These are phyloP conservation scores for Dasypolia templi DNA, from an alignment of 2,888 invertebrate genomes.

Conservation along the genomic window DNA sequence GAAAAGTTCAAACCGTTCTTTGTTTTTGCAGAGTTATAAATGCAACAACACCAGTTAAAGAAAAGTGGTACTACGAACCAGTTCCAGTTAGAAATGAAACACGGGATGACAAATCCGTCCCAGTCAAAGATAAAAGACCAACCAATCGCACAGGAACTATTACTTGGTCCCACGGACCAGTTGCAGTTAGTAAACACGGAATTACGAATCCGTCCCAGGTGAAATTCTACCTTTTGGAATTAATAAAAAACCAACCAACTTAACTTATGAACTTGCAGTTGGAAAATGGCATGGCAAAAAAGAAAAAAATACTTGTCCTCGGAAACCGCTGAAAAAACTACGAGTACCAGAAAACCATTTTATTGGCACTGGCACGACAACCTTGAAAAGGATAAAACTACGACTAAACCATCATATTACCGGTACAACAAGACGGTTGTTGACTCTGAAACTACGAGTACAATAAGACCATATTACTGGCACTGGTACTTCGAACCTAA, in stretches of 20 bases:
- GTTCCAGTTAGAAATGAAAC: not conserved
- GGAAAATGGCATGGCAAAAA: not conserved
- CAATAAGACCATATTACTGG: not conserved
- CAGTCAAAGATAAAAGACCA: not conserved
- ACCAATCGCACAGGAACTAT: not conserved
- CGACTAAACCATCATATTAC: not conserved
- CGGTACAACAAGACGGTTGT: not conserved
- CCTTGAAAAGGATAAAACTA: not conserved
- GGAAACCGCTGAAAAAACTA: not conserved
- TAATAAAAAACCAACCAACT: too few relatives aligned
- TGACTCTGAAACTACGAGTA: not conserved
- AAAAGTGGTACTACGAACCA: not conserved
- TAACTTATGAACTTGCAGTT: too few relatives aligned
- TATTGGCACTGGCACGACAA: too few relatives aligned
- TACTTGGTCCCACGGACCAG: not conserved
- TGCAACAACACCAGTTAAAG: not conserved
- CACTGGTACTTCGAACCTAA: not conserved
- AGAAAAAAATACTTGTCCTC: not conserved
- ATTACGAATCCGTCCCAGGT: not conserved
- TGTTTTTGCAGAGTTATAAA: conserved; percentile 3
- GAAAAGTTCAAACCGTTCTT: not conserved
- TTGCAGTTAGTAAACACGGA: not conserved
- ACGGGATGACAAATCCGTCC: not conserved
- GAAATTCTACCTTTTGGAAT: not conserved
- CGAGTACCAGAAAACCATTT: not conserved